Conservation (phyloP, 2,888 invertebrate genomes). For the Orthonevra nobilis region DNA sequence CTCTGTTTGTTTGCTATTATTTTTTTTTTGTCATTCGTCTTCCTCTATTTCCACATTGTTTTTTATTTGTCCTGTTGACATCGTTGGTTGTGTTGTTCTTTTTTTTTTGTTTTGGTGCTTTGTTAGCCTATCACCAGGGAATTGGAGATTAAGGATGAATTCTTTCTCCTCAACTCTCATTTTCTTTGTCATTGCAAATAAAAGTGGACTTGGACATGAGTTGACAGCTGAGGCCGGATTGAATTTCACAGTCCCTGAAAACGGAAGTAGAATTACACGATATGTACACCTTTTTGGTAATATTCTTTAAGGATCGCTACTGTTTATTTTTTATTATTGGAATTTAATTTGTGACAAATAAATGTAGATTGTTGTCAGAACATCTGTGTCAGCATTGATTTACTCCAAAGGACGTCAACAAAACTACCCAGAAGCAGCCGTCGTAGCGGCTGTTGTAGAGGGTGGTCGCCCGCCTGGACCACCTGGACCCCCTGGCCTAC, state of each 20-base stretch:
- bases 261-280: slow-evolving; percentile 21
- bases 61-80: slow-evolving; percentile 52
- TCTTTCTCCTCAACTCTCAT: slow-evolving; percentile 57
- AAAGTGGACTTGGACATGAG: slow-evolving; percentile 68
- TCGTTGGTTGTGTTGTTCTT: slow-evolving; percentile 29
- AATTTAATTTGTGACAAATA: slow-evolving; percentile 53
- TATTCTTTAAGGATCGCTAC: slow-evolving; percentile 40
- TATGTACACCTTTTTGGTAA: slow-evolving; percentile 31
- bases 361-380: slow-evolving; percentile 18
- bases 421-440: slow-evolving; percentile 33
- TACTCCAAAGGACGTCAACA: not conserved
- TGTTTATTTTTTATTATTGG: slow-evolving; percentile 67
- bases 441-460: slow-evolving; percentile 8
- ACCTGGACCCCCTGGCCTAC: slow-evolving; percentile 3
- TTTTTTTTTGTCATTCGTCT: slow-evolving; percentile 7
- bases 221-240: slow-evolving; percentile 64
- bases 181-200: slow-evolving; percentile 66
- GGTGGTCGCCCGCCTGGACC: slow-evolving; percentile 28
- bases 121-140: slow-evolving; percentile 67
- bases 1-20: slow-evolving; percentile 25
- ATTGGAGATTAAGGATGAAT: slow-evolving; percentile 69
- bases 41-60: not conserved
- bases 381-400: not conserved
- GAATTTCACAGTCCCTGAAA: slow-evolving; percentile 58
- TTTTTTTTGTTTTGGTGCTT: slow-evolving; percentile 19